These are phyloP conservation scores for Coleophora deauratella DNA, from an alignment of 2,888 invertebrate species.

Conservation along the genomic window DNA sequence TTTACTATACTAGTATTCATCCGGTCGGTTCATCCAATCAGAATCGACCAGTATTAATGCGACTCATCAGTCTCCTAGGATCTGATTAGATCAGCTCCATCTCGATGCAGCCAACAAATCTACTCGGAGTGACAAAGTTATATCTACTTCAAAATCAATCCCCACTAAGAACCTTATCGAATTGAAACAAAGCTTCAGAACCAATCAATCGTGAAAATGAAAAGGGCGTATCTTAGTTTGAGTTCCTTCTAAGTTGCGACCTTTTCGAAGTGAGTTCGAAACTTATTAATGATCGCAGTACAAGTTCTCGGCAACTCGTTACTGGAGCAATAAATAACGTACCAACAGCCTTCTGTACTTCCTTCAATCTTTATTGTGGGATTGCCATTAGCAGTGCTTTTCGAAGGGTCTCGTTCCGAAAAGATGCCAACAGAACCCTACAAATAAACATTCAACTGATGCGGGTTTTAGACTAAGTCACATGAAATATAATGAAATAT, in stretches of 20 bases:
- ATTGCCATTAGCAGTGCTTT: slow-evolving; percentile 25
- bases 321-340: slow-evolving; percentile 51
- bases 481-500: too few relatives aligned
- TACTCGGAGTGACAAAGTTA: slow-evolving; percentile 19
- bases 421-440: too few relatives aligned
- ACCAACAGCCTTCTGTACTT: slow-evolving; percentile 33
- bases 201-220: slow-evolving; percentile 17
- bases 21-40: slow-evolving; percentile 36
- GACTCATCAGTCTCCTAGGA: slow-evolving; percentile 43
- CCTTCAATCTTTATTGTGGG: slow-evolving; percentile 36
- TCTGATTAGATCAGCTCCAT: slow-evolving; percentile 48
- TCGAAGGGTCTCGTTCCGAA: background rate
- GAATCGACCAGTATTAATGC: slow-evolving; percentile 46
- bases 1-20: too few relatives aligned
- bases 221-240: slow-evolving; percentile 28
- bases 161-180: slow-evolving; percentile 28
- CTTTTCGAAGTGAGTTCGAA: slow-evolving; percentile 27
- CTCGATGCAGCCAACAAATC: slow-evolving; percentile 27
- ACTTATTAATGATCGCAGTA: slow-evolving; percentile 55
- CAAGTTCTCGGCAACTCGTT: slow-evolving; percentile 52
- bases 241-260: slow-evolving; percentile 30
- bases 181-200: slow-evolving; percentile 16
- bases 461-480: too few relatives aligned
- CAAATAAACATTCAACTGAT: too few relatives aligned
- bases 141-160: slow-evolving; percentile 16